Evolutionary conservation across 2,113 vertebrate species (phyloP).

Genomic region (Turnix velox): DNA sequence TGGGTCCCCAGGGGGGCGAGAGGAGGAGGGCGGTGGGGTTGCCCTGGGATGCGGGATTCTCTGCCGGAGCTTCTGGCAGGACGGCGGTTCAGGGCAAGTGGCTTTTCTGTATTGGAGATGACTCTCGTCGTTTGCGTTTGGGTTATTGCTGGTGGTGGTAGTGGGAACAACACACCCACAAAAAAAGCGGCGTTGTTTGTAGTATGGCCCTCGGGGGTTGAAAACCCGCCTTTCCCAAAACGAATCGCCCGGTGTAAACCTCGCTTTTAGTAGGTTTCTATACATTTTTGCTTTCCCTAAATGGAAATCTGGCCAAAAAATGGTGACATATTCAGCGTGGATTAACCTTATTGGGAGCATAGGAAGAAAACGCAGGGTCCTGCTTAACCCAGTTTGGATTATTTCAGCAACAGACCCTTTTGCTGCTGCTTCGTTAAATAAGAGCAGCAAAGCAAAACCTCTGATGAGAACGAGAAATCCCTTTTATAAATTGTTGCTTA

Average conservation of each 20-base stretch:
- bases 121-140: not conserved
- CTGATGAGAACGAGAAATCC: not conserved
- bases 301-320: not conserved
- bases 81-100: rapidly evolving
- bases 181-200: not conserved
- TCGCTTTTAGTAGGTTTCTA: not conserved
- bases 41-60: too few relatives aligned
- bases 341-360: not conserved
- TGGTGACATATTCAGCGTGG: not conserved
- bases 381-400: not conserved
- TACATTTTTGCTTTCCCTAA: not conserved
- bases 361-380: not conserved
- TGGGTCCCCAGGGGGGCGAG: too few relatives aligned
- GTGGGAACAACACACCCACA: rapidly evolving
- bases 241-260: not conserved
- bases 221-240: not conserved
- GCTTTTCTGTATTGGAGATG: not conserved
- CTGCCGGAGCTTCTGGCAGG: not conserved
- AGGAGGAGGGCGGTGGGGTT: not conserved
- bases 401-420: not conserved
- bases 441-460: not conserved
- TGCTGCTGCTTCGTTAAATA: rapidly evolving
- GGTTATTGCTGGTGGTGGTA: not conserved
- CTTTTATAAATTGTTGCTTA: not conserved
- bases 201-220: too few relatives aligned